These are phyloP conservation scores for Drosophila nikananu DNA, from an alignment of 1,140 invertebrate species.

Conservation along the genomic window DNA sequence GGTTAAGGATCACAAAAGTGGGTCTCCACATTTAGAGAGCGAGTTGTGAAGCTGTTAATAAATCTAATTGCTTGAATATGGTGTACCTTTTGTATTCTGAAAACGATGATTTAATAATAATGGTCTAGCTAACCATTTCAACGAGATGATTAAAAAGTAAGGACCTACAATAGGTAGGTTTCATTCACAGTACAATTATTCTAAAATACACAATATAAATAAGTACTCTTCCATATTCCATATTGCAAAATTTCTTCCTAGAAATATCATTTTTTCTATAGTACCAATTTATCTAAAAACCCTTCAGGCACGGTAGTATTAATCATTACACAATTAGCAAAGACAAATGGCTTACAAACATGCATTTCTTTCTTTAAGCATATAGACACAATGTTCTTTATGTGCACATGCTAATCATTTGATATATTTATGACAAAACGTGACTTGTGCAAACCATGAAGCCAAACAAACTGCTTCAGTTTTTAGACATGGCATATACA, in stretches of 20 bases:
- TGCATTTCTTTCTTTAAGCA: slow-evolving; percentile 15
- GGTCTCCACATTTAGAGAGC: not conserved
- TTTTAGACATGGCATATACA: slow-evolving; percentile 4
- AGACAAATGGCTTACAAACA: slow-evolving; percentile 8
- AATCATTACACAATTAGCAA: slow-evolving; percentile 28
- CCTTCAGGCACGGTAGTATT: not conserved
- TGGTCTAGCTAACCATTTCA: too few species aligned
- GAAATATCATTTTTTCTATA: not conserved
- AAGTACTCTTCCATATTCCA: too few species aligned
- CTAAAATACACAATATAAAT: too few species aligned
- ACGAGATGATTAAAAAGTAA: not conserved
- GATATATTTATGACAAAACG: slow-evolving; percentile 65
- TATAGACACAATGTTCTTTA: slow-evolving; percentile 22
- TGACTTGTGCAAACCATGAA: slow-evolving; percentile 53
- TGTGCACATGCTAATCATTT: slow-evolving; percentile 63
- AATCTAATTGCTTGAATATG: not conserved
- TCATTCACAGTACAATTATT: too few species aligned
- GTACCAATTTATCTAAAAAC: not conserved
- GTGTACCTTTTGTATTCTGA: not conserved
- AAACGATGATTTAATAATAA: not conserved
- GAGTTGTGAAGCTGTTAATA: not conserved
- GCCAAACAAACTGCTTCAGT: slow-evolving; percentile 10
- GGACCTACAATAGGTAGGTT: not conserved
- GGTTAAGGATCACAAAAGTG: slow-evolving; percentile 17
- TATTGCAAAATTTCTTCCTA: not conserved